Percentiles rank a stretch among this genome's conserved stretches.
phyloP scores from a whole-genome alignment of 2,113 vertebrate genomes.

The Aegithalos caudatus region DNA sequence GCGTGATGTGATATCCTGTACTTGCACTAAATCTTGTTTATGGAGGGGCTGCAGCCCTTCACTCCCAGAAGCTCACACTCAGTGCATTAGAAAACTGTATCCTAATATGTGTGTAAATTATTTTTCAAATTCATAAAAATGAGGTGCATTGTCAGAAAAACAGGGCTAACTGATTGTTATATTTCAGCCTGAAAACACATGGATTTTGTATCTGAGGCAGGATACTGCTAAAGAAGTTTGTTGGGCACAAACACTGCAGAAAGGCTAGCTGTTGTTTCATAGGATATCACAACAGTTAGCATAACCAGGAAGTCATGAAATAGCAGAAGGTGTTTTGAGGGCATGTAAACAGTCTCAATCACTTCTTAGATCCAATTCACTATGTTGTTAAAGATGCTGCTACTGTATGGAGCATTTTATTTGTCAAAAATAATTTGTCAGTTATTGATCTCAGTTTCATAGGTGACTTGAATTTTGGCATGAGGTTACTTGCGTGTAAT shows the following conservation, averaged over 20 bases:
- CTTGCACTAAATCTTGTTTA: not conserved
- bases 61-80: not conserved
- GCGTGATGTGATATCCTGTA: fast-evolving
- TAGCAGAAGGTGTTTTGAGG: not conserved
- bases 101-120: not conserved
- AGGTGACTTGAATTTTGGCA: not conserved
- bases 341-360: not conserved
- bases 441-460: not conserved
- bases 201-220: not conserved
- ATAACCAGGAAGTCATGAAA: not conserved
- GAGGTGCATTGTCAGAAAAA: not conserved
- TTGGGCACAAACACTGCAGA: not conserved
- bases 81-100: not conserved
- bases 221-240: not conserved
- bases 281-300: not conserved
- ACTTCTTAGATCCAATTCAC: not conserved
- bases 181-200: not conserved
- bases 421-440: not conserved
- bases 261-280: not conserved
- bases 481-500: not conserved
- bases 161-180: not conserved
- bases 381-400: not conserved
- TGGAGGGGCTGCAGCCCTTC: not conserved
- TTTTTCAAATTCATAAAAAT: not conserved
- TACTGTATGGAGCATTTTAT: not conserved